Evolutionary conservation across 2,113 vertebrate species (phyloP).

Genomic region (Antechinus flavipes): DNA sequence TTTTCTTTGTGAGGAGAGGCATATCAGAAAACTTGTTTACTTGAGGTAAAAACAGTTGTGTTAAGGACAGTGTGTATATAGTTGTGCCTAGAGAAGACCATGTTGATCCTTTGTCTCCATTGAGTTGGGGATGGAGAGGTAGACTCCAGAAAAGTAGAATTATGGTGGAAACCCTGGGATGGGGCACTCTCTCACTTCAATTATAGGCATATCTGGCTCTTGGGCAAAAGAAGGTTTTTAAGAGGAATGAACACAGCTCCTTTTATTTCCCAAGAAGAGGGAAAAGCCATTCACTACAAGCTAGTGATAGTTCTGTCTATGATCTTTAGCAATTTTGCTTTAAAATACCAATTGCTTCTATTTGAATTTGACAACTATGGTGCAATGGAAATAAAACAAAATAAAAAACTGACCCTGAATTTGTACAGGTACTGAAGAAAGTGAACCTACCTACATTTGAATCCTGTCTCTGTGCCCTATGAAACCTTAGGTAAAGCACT

Average conservation of each 20-base stretch:
- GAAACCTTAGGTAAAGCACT: neutral
- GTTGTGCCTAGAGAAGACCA: neutral
- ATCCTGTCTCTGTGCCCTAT: neutral
- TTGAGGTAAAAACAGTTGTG: neutral
- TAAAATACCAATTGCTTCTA: neutral
- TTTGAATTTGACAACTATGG: neutral
- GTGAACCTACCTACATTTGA: neutral
- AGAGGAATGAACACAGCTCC: neutral
- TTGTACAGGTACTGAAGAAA: neutral
- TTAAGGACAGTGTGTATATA: neutral
- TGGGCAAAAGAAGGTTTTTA: neutral
- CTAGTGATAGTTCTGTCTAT: neutral
- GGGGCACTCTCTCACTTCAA: neutral
- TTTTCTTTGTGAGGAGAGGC: neutral
- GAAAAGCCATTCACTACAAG: neutral
- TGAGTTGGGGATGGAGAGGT: neutral
- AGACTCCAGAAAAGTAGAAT: neutral
- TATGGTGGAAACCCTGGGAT: neutral
- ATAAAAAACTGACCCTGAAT: neutral
- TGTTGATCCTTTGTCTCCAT: neutral
- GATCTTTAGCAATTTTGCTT: neutral
- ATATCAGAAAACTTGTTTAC: neutral
- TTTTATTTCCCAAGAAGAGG: neutral
- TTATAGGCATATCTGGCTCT: neutral
- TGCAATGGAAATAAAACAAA: neutral